Evolutionary conservation across 2,797 vertebrate genomes (phyloP).

Genomic region (Phrynocephalus forsythii): DNA sequence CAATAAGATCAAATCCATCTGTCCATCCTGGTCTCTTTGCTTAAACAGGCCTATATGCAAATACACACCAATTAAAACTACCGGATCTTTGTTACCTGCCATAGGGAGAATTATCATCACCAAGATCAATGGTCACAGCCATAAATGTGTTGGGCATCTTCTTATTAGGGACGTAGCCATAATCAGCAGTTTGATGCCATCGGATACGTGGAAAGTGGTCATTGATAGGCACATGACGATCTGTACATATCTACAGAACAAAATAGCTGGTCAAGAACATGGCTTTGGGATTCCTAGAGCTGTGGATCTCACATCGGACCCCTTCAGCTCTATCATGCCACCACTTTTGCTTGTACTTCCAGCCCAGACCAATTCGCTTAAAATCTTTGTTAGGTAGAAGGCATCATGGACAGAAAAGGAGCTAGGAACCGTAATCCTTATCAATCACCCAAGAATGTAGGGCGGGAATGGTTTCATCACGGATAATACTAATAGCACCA

Average conservation of each 20-base stretch:
- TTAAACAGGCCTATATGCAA: background rate
- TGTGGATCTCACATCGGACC: background rate
- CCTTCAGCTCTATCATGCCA: background rate
- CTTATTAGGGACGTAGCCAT: constrained; percentile 84
- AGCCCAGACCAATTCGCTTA: background rate
- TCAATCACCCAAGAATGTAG: background rate
- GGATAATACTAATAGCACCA: background rate
- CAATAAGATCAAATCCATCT: background rate
- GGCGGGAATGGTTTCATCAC: background rate
- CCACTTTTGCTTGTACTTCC: background rate
- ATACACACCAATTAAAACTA: background rate
- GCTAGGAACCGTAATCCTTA: background rate
- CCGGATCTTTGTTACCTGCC: constrained; percentile 76
- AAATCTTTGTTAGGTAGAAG: background rate
- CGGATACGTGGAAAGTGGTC: constrained; percentile 83
- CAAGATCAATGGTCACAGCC: constrained; percentile 90
- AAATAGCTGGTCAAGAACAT: background rate
- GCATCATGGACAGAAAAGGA: background rate
- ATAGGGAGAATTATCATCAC: constrained; percentile 84
- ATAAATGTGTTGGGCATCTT: constrained; percentile 91
- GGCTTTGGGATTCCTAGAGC: background rate
- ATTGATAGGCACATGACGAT: rapidly evolving
- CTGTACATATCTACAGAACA: constrained; percentile 71
- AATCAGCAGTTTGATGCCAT: constrained; percentile 93
- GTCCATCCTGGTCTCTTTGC: too few species aligned